phyloP scores from a whole-genome alignment of 1,140 invertebrate species.

The Leptonema lineaticorne region DNA sequence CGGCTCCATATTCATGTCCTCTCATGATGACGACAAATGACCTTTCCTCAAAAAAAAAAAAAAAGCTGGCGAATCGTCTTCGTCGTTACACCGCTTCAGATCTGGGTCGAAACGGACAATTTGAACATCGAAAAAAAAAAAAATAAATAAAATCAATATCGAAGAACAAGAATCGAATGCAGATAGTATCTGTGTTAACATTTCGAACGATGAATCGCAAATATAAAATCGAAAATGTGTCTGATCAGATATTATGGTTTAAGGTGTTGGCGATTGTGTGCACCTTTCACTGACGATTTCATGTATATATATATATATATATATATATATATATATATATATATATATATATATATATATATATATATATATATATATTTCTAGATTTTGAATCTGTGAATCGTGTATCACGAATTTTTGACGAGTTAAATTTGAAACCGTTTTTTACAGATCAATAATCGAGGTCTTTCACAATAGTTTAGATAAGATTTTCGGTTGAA shows the following conservation, averaged over 20 bases:
- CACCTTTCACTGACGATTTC: conserved; percentile 8
- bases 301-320: conserved; percentile 4
- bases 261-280: conserved; percentile 1
- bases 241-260: not conserved
- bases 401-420: too few species aligned
- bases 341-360: not conserved
- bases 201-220: too few species aligned
- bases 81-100: not conserved
- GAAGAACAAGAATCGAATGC: too few species aligned
- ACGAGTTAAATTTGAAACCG: too few species aligned
- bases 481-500: too few species aligned
- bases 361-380: not conserved
- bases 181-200: too few species aligned
- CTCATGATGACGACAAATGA: too few species aligned
- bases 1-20: not conserved
- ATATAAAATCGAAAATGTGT: not conserved
- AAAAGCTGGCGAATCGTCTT: not conserved
- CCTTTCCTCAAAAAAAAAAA: too few species aligned
- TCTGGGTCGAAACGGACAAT: not conserved
- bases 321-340: not conserved
- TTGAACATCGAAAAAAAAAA: not conserved
- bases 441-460: too few species aligned
- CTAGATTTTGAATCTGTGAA: not conserved
- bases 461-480: too few species aligned
- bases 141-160: too few species aligned